Percentiles rank a stretch among this genome's conserved stretches.
These are phyloP conservation scores for Chlorodrepanis virens DNA, from an alignment of 2,113 vertebrate species.

Conservation along the genomic window DNA sequence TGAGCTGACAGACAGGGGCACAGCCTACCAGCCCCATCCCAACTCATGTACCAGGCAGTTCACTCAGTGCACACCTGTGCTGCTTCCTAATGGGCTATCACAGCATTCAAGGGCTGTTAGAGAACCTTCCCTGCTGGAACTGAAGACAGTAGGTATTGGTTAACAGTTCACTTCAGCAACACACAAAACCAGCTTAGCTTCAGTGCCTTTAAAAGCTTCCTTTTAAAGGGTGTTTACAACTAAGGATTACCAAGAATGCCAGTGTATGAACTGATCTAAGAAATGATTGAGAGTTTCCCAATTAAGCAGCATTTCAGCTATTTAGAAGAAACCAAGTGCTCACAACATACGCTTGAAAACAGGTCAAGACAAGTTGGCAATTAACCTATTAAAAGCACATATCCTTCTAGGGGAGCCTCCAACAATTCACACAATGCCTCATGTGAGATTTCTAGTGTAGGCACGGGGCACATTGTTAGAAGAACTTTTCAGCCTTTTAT, in stretches of 20 bases:
- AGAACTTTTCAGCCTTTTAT: conserved; percentile 34
- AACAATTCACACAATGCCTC: background rate
- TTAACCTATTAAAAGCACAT: conserved; percentile 74
- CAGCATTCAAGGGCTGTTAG: background rate
- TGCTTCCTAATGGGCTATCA: background rate
- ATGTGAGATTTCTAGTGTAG: background rate
- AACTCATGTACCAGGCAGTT: background rate
- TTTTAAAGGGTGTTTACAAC: conserved; percentile 69
- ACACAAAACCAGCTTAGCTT: conserved; percentile 14
- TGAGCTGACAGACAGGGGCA: background rate
- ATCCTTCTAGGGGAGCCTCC: conserved; percentile 41
- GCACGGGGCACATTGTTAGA: background rate
- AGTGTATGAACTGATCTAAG: conserved; percentile 54
- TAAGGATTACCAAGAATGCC: conserved; percentile 58
- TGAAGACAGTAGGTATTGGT: background rate
- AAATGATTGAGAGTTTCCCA: conserved; percentile 71
- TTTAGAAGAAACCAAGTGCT: conserved; percentile 66
- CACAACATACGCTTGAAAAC: conserved; percentile 70
- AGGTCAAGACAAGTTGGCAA: conserved; percentile 75
- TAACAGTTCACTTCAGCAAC: background rate
- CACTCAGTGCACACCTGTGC: background rate
- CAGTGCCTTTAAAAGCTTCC: conserved; percentile 47
- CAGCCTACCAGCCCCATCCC: background rate
- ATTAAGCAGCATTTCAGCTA: conserved; percentile 73
- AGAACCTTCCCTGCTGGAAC: background rate